These are phyloP conservation scores for Corella eumyota DNA, from an alignment of 23 tunicate species.

Conservation along the genomic window DNA sequence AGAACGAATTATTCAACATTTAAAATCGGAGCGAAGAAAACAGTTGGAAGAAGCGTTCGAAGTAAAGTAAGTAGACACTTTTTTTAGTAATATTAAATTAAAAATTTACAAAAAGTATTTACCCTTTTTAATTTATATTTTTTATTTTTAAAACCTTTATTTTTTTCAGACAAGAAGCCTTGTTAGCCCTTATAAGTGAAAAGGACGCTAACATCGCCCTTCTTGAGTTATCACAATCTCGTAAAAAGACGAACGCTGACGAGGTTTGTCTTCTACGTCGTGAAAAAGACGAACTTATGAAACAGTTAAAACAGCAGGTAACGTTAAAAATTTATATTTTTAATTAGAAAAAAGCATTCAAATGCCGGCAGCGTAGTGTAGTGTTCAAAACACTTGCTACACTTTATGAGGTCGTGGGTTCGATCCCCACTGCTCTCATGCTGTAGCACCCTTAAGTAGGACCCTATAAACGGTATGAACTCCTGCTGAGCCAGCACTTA, in stretches of 20 bases:
- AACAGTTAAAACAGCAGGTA: conserved; percentile 87
- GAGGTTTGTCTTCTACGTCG: conserved; percentile 54
- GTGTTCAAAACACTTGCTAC: no score
- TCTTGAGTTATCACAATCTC: conserved; percentile 61
- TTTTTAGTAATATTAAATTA: no score
- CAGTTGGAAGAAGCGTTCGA: conserved; percentile 62
- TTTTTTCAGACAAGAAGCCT: conserved; percentile 71
- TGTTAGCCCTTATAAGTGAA: conserved; percentile 75
- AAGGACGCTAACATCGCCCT: conserved; percentile 90
- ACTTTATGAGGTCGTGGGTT: no score
- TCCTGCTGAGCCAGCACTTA: no score
- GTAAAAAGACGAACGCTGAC: conserved; percentile 41
- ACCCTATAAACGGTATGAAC: no score
- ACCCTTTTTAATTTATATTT: no score
- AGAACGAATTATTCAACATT: conserved; percentile 25
- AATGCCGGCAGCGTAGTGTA: no score
- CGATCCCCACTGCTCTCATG: no score
- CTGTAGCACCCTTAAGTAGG: no score
- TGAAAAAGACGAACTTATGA: conserved; percentile 67
- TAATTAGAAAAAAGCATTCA: no score
- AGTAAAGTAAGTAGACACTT: conserved; percentile 37
- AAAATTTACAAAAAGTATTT: no score
- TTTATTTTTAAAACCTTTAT: no score
- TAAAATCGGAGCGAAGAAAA: conserved; percentile 65
- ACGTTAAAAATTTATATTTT: not conserved